phyloP scores from a whole-genome alignment of 2,888 invertebrate species.

The Amphipyra tragopoginis region DNA sequence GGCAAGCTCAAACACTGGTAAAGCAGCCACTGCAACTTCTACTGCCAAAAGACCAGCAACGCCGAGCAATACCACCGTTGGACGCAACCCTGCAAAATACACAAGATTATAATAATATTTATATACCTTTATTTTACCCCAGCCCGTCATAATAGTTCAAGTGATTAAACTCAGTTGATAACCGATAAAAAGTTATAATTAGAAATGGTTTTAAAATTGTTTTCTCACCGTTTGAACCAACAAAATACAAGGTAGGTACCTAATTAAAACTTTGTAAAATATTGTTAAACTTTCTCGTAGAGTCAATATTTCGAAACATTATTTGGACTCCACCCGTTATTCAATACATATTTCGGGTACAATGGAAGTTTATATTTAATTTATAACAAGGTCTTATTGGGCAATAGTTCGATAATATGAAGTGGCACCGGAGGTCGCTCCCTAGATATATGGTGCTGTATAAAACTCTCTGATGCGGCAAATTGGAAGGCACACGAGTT shows the following conservation, averaged over 20 bases:
- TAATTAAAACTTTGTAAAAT: slow-evolving; percentile 68
- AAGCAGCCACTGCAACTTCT: slow-evolving; percentile 66
- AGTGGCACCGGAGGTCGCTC: slow-evolving; percentile 11
- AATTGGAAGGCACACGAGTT: slow-evolving; percentile 67
- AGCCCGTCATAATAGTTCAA: slow-evolving; percentile 27
- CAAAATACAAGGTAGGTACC: slow-evolving; percentile 60
- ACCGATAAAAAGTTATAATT: slow-evolving; percentile 61
- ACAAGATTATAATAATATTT: neutral
- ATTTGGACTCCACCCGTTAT: slow-evolving; percentile 31
- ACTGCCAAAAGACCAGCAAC: slow-evolving; percentile 65
- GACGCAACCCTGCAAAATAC: slow-evolving; percentile 66
- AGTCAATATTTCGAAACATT: slow-evolving; percentile 45
- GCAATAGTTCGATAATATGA: slow-evolving; percentile 24
- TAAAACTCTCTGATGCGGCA: slow-evolving; percentile 64
- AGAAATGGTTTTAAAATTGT: slow-evolving; percentile 57
- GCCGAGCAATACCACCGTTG: slow-evolving; percentile 68
- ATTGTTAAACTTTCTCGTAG: slow-evolving; percentile 56
- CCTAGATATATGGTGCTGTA: slow-evolving; percentile 46
- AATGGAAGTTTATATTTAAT: slow-evolving; percentile 23
- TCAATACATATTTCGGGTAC: slow-evolving; percentile 33
- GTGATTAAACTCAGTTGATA: slow-evolving; percentile 46
- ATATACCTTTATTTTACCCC: neutral
- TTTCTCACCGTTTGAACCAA: slow-evolving; percentile 52
- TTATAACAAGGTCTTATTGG: slow-evolving; percentile 20
- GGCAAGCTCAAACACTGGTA: slow-evolving; percentile 76